Evolutionary conservation across 2,797 vertebrate species (phyloP), one percentile per base, ranked within the genome.

Genomic region (Anas flavirostris): DNA sequence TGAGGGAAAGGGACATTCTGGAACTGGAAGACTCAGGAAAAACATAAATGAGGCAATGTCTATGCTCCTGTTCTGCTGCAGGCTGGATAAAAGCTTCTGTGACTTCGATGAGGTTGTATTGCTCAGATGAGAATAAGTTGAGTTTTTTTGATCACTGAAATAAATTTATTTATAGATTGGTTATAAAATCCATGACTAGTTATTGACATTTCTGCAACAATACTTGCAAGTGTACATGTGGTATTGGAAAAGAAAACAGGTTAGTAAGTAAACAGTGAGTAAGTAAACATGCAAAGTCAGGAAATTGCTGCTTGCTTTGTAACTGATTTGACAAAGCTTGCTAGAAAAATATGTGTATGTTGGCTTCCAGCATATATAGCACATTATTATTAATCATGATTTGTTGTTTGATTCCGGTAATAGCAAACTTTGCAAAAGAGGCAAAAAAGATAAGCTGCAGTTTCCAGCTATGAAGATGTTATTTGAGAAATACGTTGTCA

Each of bases 311-410:
- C 59, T 91, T 88, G 50, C 50, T 95, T 90, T 90, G 70, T 39
- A 92, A 76, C 2, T 3, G 25, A 77, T 90, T 91, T 88, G 59
- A 95, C 62, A 86, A 62, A 66, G 16, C 29, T 83, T 78, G 31
- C 50, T 83, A 66, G 48, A 86, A 96, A 78, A 94, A 75, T 53
- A 41, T 81, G 68, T 85, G 48, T 50, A 68, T 90, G 85, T 92
- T 86, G 82, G 43, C 76, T 93, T 90, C 44, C 64, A 78, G 79
- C 29, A 73, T 23, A 39, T 59, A 79, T 46, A 78, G 29, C 5
- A 59, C 66, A 88, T 88, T 58, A 75, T 78, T 91, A 86, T 83
- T 86, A 90, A 91, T 76, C 33, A 43, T 35, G 66, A 86, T 81
- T 82, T 90, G 41, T 82, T 93, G 22, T 44, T 88, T 82, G 50